Conservation (phyloP, 2,113 vertebrate genomes). For the Pyrgilauda ruficollis region DNA sequence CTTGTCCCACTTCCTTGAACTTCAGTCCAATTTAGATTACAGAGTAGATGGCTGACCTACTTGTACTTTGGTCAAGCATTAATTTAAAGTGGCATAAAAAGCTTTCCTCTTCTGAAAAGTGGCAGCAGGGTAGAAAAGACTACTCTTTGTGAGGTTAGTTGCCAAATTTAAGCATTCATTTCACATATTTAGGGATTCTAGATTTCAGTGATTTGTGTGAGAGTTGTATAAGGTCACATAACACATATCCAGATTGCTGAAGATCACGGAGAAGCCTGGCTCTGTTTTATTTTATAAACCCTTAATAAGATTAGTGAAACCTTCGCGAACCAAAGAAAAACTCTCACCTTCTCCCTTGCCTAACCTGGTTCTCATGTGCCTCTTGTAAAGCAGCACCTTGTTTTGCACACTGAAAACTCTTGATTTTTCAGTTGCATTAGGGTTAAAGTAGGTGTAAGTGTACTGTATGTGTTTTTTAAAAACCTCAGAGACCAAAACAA, state of each 20-base stretch:
- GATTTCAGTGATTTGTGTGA: background rate
- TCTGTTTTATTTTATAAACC: background rate
- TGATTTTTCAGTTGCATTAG: background rate
- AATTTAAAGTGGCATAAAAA: background rate
- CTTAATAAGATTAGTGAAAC: background rate
- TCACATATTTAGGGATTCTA: background rate
- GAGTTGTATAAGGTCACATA: background rate
- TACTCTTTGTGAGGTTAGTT: background rate
- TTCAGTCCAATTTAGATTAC: background rate
- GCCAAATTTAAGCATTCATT: background rate
- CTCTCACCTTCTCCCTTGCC: background rate
- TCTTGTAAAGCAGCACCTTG: background rate
- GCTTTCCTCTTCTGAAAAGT: background rate
- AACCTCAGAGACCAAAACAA: background rate
- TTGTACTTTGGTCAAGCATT: background rate
- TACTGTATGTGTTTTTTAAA: background rate
- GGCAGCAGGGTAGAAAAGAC: background rate
- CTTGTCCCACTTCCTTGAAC: slow-evolving; percentile 9
- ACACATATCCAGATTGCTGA: background rate
- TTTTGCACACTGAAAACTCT: background rate
- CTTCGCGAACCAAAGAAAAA: background rate
- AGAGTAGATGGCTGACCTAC: slow-evolving; percentile 17
- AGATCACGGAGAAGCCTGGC: background rate
- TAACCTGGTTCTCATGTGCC: background rate
- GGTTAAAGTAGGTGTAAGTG: background rate